phyloP scores from a whole-genome alignment of 2,888 invertebrate species.

The Sinotaia quadrata region DNA sequence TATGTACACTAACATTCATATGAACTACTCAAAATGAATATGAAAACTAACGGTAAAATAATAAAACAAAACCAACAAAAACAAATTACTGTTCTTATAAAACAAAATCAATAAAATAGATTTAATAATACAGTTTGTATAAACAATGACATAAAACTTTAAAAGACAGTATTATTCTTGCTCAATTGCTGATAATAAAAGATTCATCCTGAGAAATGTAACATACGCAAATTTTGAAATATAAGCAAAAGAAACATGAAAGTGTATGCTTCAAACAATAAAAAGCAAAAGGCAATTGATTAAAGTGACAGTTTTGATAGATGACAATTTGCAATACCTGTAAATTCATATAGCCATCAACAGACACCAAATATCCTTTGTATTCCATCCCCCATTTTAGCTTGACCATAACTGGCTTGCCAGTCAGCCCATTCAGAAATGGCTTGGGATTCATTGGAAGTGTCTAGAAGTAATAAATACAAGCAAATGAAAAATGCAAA shows the following conservation, averaged over 20 bases:
- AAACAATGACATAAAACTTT: too few relatives aligned
- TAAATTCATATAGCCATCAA: slow-evolving; percentile 99
- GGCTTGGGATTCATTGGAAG: slow-evolving; percentile 93
- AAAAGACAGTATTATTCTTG: too few relatives aligned
- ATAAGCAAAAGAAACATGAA: neutral
- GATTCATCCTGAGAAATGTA: neutral
- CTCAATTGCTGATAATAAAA: too few relatives aligned
- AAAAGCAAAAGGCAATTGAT: neutral
- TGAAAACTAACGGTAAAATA: too few relatives aligned
- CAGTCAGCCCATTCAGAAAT: slow-evolving; percentile 96
- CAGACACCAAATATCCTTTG: slow-evolving; percentile 97
- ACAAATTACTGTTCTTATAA: too few relatives aligned
- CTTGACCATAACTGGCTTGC: slow-evolving; percentile 97
- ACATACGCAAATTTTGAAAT: slow-evolving; percentile 1
- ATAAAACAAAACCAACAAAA: too few relatives aligned
- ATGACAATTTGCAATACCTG: slow-evolving; percentile 77
- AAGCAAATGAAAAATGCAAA: too few relatives aligned
- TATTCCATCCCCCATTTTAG: slow-evolving; percentile 99
- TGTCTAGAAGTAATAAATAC: slow-evolving; percentile 47
- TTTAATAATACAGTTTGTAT: too few relatives aligned
- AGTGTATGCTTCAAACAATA: neutral
- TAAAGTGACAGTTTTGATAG: neutral
- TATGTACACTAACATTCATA: too few relatives aligned
- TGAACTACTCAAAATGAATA: too few relatives aligned
- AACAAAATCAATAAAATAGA: too few relatives aligned